Percentiles rank a stretch among this genome's conserved stretches.
These are phyloP conservation scores for Agelastica alni DNA, from an alignment of 2,888 invertebrate species.

Conservation along the genomic window DNA sequence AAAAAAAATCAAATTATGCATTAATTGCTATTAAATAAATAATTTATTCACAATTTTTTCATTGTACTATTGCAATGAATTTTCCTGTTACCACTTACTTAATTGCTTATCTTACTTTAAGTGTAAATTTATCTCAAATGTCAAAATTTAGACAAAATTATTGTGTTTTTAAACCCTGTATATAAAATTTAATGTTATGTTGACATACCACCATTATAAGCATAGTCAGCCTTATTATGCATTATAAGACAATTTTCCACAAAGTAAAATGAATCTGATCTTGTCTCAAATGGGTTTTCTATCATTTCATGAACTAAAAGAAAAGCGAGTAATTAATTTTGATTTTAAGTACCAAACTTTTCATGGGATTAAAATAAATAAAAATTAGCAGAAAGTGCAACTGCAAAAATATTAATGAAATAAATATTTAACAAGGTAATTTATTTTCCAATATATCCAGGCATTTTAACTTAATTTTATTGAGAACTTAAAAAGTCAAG, in stretches of 20 bases:
- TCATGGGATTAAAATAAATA: no score
- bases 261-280: constrained; percentile 99
- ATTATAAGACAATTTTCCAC: constrained; percentile 95
- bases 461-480: neutral
- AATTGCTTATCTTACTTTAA: constrained; percentile 17
- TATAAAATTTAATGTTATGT: constrained; percentile 31
- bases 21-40: no score
- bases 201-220: constrained; percentile 81
- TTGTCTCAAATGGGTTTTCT: constrained; percentile 91
- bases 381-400: no score
- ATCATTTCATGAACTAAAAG: constrained; percentile 95
- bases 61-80: constrained; percentile 4
- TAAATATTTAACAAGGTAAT: no score
- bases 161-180: constrained; percentile 33
- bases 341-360: no score
- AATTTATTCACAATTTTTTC: no score
- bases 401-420: no score
- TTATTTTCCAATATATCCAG: no score
- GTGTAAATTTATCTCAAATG: constrained; percentile 28
- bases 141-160: constrained; percentile 30
- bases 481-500: no score
- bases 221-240: constrained; percentile 99
- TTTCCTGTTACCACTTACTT: constrained; percentile 7
- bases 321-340: no score
- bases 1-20: no score